phyloP scores from a whole-genome alignment of 2,888 invertebrate genomes.

The Trimorus sp. region DNA sequence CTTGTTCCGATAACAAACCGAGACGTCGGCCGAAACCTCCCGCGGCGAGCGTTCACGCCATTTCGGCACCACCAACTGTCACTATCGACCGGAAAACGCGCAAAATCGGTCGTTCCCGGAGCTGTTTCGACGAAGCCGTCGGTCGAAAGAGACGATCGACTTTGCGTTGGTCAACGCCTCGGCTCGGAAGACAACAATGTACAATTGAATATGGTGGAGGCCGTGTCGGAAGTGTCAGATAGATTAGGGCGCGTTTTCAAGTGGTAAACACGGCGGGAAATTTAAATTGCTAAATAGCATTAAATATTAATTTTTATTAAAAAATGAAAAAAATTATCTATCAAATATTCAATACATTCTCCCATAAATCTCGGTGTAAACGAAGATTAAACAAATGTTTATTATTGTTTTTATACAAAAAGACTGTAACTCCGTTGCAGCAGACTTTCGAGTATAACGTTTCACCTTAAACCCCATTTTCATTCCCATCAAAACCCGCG shows the following conservation, averaged over 20 bases:
- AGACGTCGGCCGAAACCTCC: constrained; percentile 21
- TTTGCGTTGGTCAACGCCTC: constrained; percentile 33
- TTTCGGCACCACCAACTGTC: constrained; percentile 11
- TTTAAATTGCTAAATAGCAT: constrained; percentile 18
- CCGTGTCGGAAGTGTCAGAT: constrained; percentile 51
- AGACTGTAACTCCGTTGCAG: too few species aligned
- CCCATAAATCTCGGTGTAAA: too few species aligned
- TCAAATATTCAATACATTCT: too few species aligned
- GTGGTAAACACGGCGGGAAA: constrained; percentile 8
- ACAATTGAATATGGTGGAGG: constrained; percentile 54
- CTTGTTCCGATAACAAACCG: background rate
- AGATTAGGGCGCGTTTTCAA: constrained; percentile 27
- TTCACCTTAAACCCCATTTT: too few species aligned
- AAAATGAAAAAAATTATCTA: too few species aligned
- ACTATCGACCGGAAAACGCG: constrained; percentile 6
- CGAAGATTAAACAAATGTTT: too few species aligned
- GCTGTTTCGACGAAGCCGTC: constrained; percentile 8
- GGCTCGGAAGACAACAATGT: constrained; percentile 56
- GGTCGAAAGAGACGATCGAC: background rate
- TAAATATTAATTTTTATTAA: too few species aligned
- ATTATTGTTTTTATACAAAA: too few species aligned
- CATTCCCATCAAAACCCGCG: too few species aligned
- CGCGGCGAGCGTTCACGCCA: constrained; percentile 22
- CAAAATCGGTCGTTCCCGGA: background rate
- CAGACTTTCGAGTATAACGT: too few species aligned